Percentiles rank a stretch among this genome's conserved stretches.
phyloP scores from a whole-genome alignment of 2,113 vertebrate species.

The Ranitomeya imitator region DNA sequence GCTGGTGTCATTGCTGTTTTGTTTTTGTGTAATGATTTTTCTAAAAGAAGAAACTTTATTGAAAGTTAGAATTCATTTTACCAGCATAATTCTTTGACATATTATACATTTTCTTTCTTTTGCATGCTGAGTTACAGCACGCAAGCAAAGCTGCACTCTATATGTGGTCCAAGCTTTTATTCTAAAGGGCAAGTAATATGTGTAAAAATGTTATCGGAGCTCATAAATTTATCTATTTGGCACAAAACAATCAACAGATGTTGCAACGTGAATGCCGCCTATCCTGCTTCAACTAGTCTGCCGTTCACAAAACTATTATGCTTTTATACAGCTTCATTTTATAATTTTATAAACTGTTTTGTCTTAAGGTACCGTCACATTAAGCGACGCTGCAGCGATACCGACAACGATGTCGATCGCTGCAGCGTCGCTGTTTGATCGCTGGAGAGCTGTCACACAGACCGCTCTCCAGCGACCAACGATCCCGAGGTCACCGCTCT shows the following conservation, averaged over 20 bases:
- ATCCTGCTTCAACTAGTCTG: not conserved
- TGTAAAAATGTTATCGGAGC: constrained; percentile 8
- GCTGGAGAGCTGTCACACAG: too few relatives aligned
- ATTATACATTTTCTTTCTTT: constrained; percentile 17
- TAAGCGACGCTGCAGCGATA: too few relatives aligned
- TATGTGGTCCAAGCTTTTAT: not conserved
- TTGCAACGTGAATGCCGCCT: not conserved
- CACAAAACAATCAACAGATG: constrained; percentile 33
- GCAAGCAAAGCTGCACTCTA: not conserved
- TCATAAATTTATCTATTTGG: constrained; percentile 20
- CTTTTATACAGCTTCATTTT: not conserved
- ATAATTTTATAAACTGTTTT: too few relatives aligned
- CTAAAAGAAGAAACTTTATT: not conserved
- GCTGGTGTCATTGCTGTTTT: not conserved
- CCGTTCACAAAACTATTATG: not conserved
- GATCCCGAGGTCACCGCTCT: too few relatives aligned
- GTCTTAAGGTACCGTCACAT: too few relatives aligned
- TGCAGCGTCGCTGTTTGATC: too few relatives aligned
- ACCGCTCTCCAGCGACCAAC: too few relatives aligned
- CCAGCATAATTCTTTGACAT: constrained; percentile 17
- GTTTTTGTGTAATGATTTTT: too few relatives aligned
- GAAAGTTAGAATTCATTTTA: not conserved
- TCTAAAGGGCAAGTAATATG: not conserved
- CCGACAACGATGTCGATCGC: too few relatives aligned
- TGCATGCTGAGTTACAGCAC: constrained; percentile 27